phyloP scores from a whole-genome alignment of 2,888 invertebrate species.

The Corbicula japonica region DNA sequence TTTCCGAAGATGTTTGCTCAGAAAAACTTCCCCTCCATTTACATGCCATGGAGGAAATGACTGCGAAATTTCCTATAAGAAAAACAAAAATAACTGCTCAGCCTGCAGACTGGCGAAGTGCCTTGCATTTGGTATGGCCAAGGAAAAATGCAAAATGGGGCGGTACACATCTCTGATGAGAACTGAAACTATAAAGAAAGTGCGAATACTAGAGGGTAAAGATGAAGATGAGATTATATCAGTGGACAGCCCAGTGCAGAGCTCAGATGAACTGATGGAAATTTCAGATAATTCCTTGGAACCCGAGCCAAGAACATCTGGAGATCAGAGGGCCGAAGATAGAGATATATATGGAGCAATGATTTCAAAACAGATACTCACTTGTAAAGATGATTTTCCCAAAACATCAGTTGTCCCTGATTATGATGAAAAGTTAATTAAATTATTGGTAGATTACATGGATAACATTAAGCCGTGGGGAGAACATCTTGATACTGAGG shows the following conservation, averaged over 20 bases:
- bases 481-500: constrained; percentile 26
- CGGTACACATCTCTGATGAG: constrained; percentile 39
- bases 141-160: constrained; percentile 56
- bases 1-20: constrained; percentile 63
- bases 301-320: too few species aligned
- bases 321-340: too few species aligned
- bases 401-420: neutral
- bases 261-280: too few species aligned
- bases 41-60: constrained; percentile 36
- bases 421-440: constrained; percentile 9
- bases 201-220: constrained; percentile 43
- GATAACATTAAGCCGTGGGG: constrained; percentile 49
- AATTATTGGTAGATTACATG: constrained; percentile 32
- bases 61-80: constrained; percentile 47
- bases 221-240: too few species aligned
- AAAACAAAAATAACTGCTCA: constrained; percentile 55
- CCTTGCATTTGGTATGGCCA: constrained; percentile 54
- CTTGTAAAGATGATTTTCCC: neutral
- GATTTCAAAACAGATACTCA: constrained; percentile 3
- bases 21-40: constrained; percentile 38
- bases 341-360: constrained; percentile 11
- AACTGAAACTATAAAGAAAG: constrained; percentile 60
- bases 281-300: too few species aligned
- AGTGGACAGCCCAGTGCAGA: neutral
- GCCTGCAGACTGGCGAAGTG: constrained; percentile 62